Base-by-base conservation (phyloP, 2,888 invertebrate species). In the Sesia bembeciformis region DNA sequence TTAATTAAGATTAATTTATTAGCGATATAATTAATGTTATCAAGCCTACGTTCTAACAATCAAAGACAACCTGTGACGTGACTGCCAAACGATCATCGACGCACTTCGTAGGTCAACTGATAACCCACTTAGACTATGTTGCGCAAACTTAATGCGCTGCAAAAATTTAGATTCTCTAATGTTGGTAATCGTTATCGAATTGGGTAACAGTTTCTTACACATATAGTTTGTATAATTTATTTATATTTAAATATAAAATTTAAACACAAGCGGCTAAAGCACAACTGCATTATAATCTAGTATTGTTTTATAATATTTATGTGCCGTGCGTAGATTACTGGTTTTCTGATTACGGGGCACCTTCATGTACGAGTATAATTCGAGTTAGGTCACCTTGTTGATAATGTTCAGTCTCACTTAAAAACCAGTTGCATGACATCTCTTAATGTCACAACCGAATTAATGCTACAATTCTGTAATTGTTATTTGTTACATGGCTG, bases 31-130 rank as follows among this genome's bases (percentile, higher is more conserved):
- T 4, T 23, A 3, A 46, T 46, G 46, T 46, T 46, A n/a, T 46
- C 46, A n/a, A 50, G 8, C 38, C 38, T 50, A 38, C 50, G 50
- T 50, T 39, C 38, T 50, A 38, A 38, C 6, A 39, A 50, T 23
- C 50, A 39, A 39, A 50, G 3, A 50, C 58, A 68, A 63, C 63
- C 64, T 61, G 71, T 81, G 80, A 83, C 84, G 84, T 83, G 76
- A 74, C 62, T 61, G 4, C 70, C 66, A 76, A 76, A 67, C 69
- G 71, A 75, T 69, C 67, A 72, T 74, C 72, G 69, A 76, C 80
- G 76, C 78, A 78, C 64, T 73, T 74, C 72, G 67, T 68, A 67
- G 78, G 78, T 80, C 80, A 80, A 65, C 56, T 65, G 87, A 87
- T 87, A 87, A 80, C 87, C 87, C 66, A 83, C 72, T 81, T 50